Evolutionary conservation across 1,140 invertebrate species (phyloP).

Genomic region (Eumeta japonica): DNA sequence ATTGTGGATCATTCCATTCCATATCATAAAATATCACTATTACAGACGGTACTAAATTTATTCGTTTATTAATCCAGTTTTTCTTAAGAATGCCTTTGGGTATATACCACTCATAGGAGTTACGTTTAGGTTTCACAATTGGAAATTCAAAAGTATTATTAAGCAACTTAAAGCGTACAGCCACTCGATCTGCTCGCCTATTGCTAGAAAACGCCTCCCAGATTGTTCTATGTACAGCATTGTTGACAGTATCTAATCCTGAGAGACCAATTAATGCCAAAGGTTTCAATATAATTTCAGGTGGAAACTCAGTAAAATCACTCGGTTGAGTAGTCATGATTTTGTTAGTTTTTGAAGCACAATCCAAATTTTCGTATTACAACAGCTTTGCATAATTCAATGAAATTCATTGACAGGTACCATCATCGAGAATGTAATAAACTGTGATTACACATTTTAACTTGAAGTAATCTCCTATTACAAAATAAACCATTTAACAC

Average conservation of each 20-base stretch:
- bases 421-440: no score
- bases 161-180: slow-evolving; percentile 82
- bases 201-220: slow-evolving; percentile 90
- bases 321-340: slow-evolving; percentile 53
- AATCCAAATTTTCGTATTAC: no score
- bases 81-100: slow-evolving; percentile 94
- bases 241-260: slow-evolving; percentile 81
- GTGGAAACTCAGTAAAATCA: slow-evolving; percentile 68
- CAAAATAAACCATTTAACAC: no score
- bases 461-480: no score
- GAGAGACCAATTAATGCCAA: slow-evolving; percentile 81
- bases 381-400: no score
- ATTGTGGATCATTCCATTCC: slow-evolving; percentile 93
- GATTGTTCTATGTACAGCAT: slow-evolving; percentile 83
- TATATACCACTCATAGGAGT: slow-evolving; percentile 93
- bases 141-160: slow-evolving; percentile 82
- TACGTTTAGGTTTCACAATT: slow-evolving; percentile 84
- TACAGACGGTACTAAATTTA: slow-evolving; percentile 86
- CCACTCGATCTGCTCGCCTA: slow-evolving; percentile 74
- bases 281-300: slow-evolving; percentile 75
- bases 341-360: no score
- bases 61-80: slow-evolving; percentile 95
- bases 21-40: slow-evolving; percentile 94
- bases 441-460: no score
- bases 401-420: no score